Percentiles rank a stretch among this genome's conserved stretches.
Evolutionary conservation across 1,140 invertebrate species (phyloP).

Genomic region (Sipha flava): DNA sequence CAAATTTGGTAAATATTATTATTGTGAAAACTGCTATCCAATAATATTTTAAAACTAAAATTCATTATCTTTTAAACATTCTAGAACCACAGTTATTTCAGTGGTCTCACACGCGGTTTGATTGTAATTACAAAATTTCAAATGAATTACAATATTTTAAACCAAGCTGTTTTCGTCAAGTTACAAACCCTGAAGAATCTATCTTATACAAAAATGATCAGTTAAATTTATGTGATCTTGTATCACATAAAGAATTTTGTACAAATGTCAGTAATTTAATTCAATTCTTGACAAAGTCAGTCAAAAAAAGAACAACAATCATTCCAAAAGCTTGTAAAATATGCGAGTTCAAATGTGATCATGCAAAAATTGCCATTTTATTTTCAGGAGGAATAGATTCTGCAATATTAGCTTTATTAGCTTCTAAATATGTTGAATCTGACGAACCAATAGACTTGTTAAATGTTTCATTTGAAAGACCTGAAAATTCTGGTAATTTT

Average conservation of each 20-base stretch:
- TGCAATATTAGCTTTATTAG: constrained; percentile 71
- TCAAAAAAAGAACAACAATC: constrained; percentile 53
- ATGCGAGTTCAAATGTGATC: constrained; percentile 48
- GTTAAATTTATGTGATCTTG: not conserved
- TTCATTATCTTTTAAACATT: constrained; percentile 8
- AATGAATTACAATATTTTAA: constrained; percentile 14
- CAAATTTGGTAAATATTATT: not conserved
- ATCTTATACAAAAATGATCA: not conserved
- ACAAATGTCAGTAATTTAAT: constrained; percentile 47
- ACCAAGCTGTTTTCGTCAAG: not conserved
- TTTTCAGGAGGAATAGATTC: constrained; percentile 97
- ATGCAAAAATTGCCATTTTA: constrained; percentile 72
- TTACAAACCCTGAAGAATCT: not conserved
- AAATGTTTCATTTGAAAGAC: constrained; percentile 85
- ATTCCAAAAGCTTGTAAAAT: constrained; percentile 58
- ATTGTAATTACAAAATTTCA: not conserved
- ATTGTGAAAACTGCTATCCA: too few species aligned
- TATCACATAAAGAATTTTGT: not conserved
- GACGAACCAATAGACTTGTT: constrained; percentile 81
- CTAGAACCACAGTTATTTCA: constrained; percentile 29
- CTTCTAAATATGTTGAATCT: constrained; percentile 60
- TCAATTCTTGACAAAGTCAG: constrained; percentile 52
- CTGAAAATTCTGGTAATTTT: constrained; percentile 36
- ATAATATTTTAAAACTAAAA: not conserved
- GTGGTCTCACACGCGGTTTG: constrained; percentile 28